Conservation (phyloP, 2,888 invertebrate species). For the Leptinotarsa tumamoca region DNA sequence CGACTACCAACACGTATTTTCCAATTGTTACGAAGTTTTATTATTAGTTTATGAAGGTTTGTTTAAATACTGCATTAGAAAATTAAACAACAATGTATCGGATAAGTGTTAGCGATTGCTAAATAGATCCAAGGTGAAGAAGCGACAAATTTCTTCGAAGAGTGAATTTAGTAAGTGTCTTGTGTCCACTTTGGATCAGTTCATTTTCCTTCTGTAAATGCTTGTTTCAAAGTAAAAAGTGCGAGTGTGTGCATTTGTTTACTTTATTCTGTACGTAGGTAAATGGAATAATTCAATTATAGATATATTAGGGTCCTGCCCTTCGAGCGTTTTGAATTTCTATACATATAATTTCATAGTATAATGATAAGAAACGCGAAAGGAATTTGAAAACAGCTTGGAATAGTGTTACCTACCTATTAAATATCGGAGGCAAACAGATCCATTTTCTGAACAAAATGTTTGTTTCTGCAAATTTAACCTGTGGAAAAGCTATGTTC, state of each 20-base stretch:
- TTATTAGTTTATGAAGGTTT: constrained; percentile 12
- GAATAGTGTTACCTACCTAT: too few species aligned
- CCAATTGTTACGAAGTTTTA: constrained; percentile 1
- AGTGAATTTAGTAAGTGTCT: constrained; percentile 3
- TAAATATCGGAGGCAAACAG: too few species aligned
- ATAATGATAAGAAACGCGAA: too few species aligned
- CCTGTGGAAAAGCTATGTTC: too few species aligned
- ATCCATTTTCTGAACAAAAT: too few species aligned
- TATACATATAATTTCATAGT: too few species aligned
- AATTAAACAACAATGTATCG: constrained; percentile 9
- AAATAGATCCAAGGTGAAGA: constrained; percentile 10
- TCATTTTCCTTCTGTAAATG: background rate
- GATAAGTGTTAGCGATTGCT: background rate
- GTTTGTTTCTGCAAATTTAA: too few species aligned
- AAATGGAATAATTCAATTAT: too few species aligned
- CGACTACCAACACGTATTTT: background rate
- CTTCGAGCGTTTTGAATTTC: too few species aligned
- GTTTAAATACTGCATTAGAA: constrained; percentile 6
- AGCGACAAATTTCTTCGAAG: background rate
- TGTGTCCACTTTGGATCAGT: background rate
- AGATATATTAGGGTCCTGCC: too few species aligned
- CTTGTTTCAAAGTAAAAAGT: background rate
- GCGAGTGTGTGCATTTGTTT: background rate
- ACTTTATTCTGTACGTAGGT: too few species aligned
- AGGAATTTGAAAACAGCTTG: too few species aligned